Evolutionary conservation across 2,113 vertebrate species (phyloP).

Genomic region (Nycticryphes semicollaris): DNA sequence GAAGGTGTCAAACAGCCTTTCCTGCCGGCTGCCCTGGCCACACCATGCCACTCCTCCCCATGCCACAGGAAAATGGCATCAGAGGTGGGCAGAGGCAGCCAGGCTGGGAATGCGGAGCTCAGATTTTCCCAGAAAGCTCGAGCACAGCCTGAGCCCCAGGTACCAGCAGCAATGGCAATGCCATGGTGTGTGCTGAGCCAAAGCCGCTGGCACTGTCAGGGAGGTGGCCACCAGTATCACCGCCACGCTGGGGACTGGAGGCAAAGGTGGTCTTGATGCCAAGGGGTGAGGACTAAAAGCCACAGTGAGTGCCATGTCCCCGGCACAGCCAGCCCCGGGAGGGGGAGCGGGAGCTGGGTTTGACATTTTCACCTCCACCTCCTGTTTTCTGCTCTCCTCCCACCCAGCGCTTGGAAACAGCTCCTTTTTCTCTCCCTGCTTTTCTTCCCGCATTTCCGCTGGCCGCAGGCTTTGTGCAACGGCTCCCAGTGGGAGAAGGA

Average conservation of each 20-base stretch:
- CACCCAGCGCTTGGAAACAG: neutral
- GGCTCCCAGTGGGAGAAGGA: neutral
- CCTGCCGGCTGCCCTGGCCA: neutral
- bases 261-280: neutral
- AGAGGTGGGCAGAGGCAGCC: neutral
- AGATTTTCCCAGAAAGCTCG: neutral
- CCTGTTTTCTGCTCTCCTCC: constrained; percentile 41
- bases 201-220: neutral
- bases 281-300: neutral
- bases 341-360: neutral
- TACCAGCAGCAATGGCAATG: rapidly evolving
- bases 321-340: neutral
- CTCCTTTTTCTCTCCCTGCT: neutral
- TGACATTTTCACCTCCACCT: constrained; percentile 40
- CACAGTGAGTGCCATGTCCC: rapidly evolving
- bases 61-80: neutral
- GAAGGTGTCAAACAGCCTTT: neutral
- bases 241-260: rapidly evolving
- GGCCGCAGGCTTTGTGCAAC: neutral
- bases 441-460: neutral
- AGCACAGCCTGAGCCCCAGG: neutral
- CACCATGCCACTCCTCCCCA: neutral
- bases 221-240: neutral
- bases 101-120: neutral
- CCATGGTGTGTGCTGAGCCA: neutral